Base-by-base conservation (phyloP, 2,113 vertebrate species). In the Illadopsis cleaveri region DNA sequence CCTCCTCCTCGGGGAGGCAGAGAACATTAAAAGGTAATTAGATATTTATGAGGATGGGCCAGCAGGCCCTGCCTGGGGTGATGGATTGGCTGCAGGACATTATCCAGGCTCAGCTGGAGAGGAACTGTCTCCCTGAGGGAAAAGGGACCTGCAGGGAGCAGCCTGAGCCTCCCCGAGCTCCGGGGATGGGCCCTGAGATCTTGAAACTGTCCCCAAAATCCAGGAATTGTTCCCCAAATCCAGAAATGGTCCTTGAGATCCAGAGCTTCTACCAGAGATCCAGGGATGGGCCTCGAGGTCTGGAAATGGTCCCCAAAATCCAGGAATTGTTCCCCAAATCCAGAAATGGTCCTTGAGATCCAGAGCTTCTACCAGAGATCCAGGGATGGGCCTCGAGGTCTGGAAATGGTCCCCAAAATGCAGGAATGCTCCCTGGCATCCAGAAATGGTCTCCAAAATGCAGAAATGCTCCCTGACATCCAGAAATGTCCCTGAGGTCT, bases 21-120 rank as follows among this genome's bases (percentile, higher is more conserved):
- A 65, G 96, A 89, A 94, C 96, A 96, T 96, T 93, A 93, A 94
- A 94, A 96, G 93, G 92, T 92, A 96, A 97, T 97, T 93, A 93
- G 95, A 94, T 96, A 96, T 97, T 97, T 66, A 97, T 97, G 89
- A 96, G 95, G 95, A 89, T 40, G 92, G 89, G 61, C 86, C 20
- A 93, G 95, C 79, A 23, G 92, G 37, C 91, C 84, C 71, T 93
- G 96, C 91, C 88, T 19, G 17, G 38, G 38, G 11, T 91, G 96
- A 94, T 64, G 93, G 87, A 96, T 96, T 35, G 75, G 91, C 91
- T 80, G 79, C 24, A 90, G 89, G 95, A 47, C 92, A 73, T 96
- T 40, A 90, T 77, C 95, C 54, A 23, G 78, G 17, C 97, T 91
- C 95, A 73, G 93, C 64, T 57, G 51, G 33, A 86, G 90, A 78